Conservation (phyloP, 1,140 invertebrate species). For the Zaprionus camerounensis region DNA sequence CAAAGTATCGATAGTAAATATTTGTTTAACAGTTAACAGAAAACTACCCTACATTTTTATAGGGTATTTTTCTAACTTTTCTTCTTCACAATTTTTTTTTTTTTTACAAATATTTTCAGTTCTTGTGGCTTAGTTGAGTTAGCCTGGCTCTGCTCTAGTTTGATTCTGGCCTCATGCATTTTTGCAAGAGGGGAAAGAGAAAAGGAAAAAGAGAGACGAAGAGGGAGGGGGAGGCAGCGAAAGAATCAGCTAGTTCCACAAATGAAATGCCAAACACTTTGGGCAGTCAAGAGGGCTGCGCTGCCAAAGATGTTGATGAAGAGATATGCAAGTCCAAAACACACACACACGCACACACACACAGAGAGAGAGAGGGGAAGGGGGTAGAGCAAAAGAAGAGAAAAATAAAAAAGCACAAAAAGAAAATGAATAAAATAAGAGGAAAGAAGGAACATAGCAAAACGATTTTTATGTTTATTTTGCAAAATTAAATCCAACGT, state of each 20-base stretch:
- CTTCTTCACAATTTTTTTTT: background rate
- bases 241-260: conserved; percentile 25
- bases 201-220: background rate
- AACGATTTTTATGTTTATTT: conserved; percentile 75
- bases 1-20: no score
- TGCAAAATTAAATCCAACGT: conserved; percentile 82
- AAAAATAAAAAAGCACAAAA: conserved; percentile 7
- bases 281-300: conserved; percentile 2
- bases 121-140: background rate
- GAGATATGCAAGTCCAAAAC: conserved; percentile 41
- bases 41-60: background rate
- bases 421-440: background rate
- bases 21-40: no score
- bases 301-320: conserved; percentile 46
- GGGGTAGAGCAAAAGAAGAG: background rate
- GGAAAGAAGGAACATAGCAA: conserved; percentile 17
- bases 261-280: conserved; percentile 8
- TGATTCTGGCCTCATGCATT: conserved; percentile 26
- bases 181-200: background rate
- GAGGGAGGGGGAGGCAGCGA: background rate
- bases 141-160: background rate
- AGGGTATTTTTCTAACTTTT: background rate
- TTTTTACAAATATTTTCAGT: background rate
- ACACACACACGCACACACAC: conserved; percentile 1
- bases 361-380: background rate